These are phyloP conservation scores for Metopia argyrocephala DNA, from an alignment of 2,888 invertebrate genomes.

Conservation along the genomic window DNA sequence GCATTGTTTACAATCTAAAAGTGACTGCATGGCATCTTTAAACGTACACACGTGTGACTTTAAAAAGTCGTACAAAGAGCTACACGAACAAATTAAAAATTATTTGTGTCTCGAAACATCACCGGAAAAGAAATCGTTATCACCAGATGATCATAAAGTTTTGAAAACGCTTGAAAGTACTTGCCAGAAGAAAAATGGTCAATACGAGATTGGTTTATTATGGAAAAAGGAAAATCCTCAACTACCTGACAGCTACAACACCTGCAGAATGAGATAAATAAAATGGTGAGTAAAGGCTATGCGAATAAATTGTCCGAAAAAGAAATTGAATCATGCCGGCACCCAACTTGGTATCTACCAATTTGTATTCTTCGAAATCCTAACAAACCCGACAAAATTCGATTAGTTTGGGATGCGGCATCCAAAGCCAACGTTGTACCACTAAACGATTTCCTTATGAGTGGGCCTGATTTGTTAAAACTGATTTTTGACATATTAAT, in stretches of 20 bases:
- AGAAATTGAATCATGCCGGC: not conserved
- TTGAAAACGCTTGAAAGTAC: no score
- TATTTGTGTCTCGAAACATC: not conserved
- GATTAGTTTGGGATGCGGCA: conserved; percentile 34
- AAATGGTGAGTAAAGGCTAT: conserved; percentile 13
- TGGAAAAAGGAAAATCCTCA: no score
- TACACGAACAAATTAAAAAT: conserved; percentile 18
- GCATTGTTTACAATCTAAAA: not conserved
- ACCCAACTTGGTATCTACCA: not conserved
- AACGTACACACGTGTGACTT: no score
- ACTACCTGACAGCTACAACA: no score
- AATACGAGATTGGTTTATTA: no score
- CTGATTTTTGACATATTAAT: no score
- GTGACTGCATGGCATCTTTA: no score
- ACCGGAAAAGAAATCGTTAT: not conserved
- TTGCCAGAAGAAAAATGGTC: no score
- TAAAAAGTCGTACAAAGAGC: conserved; percentile 7
- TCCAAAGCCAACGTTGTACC: conserved; percentile 16
- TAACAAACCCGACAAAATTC: conserved; percentile 61
- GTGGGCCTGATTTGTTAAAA: conserved; percentile 19
- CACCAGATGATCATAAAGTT: no score
- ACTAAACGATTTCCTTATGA: conserved; percentile 28
- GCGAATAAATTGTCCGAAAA: conserved; percentile 19
- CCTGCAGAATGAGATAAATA: no score
- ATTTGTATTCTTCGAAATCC: conserved; percentile 48